Conservation (phyloP, 2,797 vertebrate species). For the Lemur catta region DNA sequence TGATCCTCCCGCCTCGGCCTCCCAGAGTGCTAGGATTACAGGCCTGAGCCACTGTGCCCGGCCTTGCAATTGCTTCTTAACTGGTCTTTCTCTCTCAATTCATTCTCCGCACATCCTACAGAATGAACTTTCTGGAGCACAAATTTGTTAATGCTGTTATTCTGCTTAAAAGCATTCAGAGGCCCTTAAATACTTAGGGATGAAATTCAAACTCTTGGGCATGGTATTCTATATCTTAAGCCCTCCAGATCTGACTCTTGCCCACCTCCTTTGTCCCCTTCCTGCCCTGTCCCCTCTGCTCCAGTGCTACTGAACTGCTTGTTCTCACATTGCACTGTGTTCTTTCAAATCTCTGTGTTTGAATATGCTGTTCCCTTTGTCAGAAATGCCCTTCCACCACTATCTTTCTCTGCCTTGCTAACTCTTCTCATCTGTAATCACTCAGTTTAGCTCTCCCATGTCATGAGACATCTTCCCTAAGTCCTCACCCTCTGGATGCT, state of each 20-base stretch:
- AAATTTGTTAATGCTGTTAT: background rate
- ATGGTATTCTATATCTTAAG: background rate
- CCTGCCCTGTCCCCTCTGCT: background rate
- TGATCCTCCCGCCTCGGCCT: too few species aligned
- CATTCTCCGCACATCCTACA: background rate
- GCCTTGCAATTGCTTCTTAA: background rate
- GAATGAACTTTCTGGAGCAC: background rate
- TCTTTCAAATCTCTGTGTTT: background rate
- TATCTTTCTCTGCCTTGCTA: background rate
- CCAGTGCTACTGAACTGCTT: background rate
- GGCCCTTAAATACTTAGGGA: background rate
- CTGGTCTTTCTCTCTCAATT: background rate
- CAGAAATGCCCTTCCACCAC: background rate
- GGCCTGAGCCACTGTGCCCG: too few species aligned
- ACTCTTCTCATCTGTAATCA: background rate
- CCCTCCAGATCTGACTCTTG: background rate
- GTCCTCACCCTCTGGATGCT: background rate
- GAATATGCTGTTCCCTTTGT: background rate
- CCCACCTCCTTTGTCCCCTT: background rate
- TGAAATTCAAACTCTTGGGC: background rate
- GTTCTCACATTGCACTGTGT: background rate
- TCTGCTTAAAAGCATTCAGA: background rate
- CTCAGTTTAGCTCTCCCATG: background rate
- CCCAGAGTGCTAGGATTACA: too few species aligned
- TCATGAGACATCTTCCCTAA: too few species aligned